A percentile compares a stretch with the other conserved stretches of the same genome.
Conservation (phyloP, 2,888 invertebrate genomes). For the Patella ulyssiponensis region DNA sequence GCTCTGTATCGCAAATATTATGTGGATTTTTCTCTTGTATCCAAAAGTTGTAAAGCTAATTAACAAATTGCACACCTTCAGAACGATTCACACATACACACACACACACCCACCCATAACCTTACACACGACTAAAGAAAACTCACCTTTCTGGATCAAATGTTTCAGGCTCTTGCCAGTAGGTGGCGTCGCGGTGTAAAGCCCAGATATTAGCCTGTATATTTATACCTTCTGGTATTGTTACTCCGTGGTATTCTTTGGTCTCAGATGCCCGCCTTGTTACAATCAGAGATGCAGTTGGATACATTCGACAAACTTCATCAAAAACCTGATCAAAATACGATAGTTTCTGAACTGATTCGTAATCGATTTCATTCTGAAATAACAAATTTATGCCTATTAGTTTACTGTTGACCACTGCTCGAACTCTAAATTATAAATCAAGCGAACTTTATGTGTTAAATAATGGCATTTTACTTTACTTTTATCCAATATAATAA, state of each 20-base stretch:
- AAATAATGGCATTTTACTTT: too few relatives aligned
- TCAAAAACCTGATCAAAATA: conserved; percentile 73
- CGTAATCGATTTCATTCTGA: conserved; percentile 61
- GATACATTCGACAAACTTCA: conserved; percentile 72
- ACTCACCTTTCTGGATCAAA: conserved; percentile 60
- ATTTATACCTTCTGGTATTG: conserved; percentile 60
- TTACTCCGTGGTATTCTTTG: conserved; percentile 46
- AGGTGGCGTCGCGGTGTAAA: conserved; percentile 54
- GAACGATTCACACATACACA: too few relatives aligned
- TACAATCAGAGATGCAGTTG: conserved; percentile 66
- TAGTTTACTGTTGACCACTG: too few relatives aligned
- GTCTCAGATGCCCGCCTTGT: conserved; percentile 52
- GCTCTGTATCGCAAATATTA: too few relatives aligned
- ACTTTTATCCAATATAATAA: too few relatives aligned
- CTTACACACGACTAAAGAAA: neutral
- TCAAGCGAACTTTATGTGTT: too few relatives aligned
- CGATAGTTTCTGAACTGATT: conserved; percentile 62
- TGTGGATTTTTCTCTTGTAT: too few relatives aligned
- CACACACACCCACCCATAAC: too few relatives aligned
- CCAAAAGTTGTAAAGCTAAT: too few relatives aligned
- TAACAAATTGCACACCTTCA: too few relatives aligned
- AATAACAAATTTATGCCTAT: conserved; percentile 11
- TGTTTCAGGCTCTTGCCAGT: conserved; percentile 54
- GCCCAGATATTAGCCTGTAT: conserved; percentile 62
- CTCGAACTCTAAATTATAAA: too few relatives aligned